Conservation (phyloP, 1,140 invertebrate species). For the Helicorthomorpha holstii region DNA sequence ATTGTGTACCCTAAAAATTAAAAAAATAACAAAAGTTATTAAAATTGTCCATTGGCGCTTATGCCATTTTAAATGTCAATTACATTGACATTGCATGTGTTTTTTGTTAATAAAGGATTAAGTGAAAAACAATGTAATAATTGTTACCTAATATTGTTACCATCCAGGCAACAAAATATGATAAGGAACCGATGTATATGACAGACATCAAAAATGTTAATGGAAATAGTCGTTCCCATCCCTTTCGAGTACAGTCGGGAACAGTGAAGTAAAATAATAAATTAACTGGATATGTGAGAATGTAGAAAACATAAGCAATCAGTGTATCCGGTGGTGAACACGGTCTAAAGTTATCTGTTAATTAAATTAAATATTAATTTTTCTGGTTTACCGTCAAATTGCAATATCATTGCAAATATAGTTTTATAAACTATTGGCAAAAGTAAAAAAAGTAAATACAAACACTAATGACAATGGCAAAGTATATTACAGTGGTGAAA, state of each 20-base stretch:
- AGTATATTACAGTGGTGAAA: no score
- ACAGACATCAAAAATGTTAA: conserved; percentile 75
- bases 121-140: conserved; percentile 4
- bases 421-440: background rate
- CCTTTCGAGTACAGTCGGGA: conserved; percentile 50
- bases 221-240: conserved; percentile 50
- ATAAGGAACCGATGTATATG: conserved; percentile 69
- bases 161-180: conserved; percentile 80
- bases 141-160: conserved; percentile 71
- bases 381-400: background rate
- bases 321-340: no score
- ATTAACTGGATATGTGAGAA: conserved; percentile 56
- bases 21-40: conserved; percentile 6
- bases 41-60: no score
- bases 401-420: background rate
- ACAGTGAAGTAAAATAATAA: conserved; percentile 50
- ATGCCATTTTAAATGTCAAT: no score
- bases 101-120: background rate
- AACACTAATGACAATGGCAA: no score
- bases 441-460: no score
- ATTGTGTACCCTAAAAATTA: conserved; percentile 45
- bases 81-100: no score
- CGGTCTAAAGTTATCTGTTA: no score
- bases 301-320: conserved; percentile 24
- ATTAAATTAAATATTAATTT: no score